Percentiles rank a stretch among this genome's conserved stretches.
These are phyloP conservation scores for Abramis brama DNA, from an alignment of 2,113 vertebrate species.

Conservation along the genomic window DNA sequence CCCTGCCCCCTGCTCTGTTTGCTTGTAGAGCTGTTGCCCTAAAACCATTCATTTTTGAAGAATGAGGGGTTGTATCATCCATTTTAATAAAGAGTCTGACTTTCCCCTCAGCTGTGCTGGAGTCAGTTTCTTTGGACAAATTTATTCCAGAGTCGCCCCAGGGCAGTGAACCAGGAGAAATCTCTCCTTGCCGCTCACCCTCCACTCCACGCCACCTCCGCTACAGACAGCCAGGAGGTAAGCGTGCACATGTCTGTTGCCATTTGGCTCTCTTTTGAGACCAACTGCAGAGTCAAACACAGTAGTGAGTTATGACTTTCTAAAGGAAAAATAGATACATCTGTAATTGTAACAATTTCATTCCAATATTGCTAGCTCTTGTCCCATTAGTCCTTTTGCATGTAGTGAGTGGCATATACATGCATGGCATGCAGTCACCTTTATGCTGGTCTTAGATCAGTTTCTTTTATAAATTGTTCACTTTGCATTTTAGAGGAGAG, in stretches of 20 bases:
- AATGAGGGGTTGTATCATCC: conserved; percentile 5
- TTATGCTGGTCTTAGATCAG: neutral
- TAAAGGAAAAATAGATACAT: neutral
- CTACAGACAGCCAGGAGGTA: conserved; percentile 90
- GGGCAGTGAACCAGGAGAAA: conserved; percentile 79
- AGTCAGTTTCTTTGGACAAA: conserved; percentile 85
- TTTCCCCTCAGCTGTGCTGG: conserved; percentile 81
- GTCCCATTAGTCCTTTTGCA: neutral
- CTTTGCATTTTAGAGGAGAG: neutral
- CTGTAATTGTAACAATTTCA: neutral
- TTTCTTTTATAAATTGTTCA: neutral
- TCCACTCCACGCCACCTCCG: conserved; percentile 93
- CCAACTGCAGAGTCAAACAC: conserved; percentile 1
- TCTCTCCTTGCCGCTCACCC: conserved; percentile 90
- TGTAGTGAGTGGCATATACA: neutral
- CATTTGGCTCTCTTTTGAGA: neutral
- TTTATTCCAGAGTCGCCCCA: conserved; percentile 84
- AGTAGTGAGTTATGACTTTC: neutral
- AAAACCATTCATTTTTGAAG: neutral
- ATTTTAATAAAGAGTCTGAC: conserved; percentile 24
- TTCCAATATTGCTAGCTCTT: neutral
- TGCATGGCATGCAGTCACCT: neutral
- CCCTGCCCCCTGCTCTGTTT: neutral
- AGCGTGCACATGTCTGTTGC: conserved; percentile 24
- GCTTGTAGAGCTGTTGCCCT: conserved; percentile 12